Base-by-base conservation (phyloP, 2,113 vertebrate genomes). In the Antechinus stuartii region DNA sequence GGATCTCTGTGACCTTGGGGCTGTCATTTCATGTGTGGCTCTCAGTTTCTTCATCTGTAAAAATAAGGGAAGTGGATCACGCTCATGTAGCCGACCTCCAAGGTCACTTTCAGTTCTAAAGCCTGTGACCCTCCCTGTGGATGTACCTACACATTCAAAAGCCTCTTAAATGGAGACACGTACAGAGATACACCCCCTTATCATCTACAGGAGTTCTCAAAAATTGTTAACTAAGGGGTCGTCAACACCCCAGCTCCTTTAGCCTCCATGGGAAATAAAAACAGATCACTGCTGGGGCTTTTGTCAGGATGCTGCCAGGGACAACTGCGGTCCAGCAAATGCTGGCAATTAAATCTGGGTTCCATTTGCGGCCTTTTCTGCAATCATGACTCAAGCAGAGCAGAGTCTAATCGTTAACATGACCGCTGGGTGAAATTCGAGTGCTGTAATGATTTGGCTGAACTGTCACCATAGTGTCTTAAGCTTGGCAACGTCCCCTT, bases 31-130 rank as follows among this genome's bases (percentile, higher is more conserved):
- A 54, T 49, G 55, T 9, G 35, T 2, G 23, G 47, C 19, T 11
- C 54, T 93, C 89, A 11, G 53, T 56, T 61, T 96, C 42, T 56
- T 68, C 23, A 42, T 90, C 90, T 96, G 61, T 89, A 49, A 57
- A 96, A 52, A 8, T 54, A 90, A 8, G 42, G 16, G 50, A 42
- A 22, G 30, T 11, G 9, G 30, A 0, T 26, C 35, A 14, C 8
- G 2, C 8, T 49, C 23, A 30, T 76, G 42, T 84, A 42, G 16
- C n/a, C 42, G n/a, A 22, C 35, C 68, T 84, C 68, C 68, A 84
- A 84, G 68, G 68, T 84, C 68, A 84, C 68, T 42, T 84, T 6
- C 19, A 42, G 19, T 2, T 22, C 19, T 16, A 42, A 42, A 84
- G 42, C 19, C 68, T 22, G 61, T n/a, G n/a, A 42, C 7, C 19